Evolutionary conservation across 23 tunicate species (phyloP), one percentile per base, ranked within the genome.

Genomic region (Halocynthia roretzi): DNA sequence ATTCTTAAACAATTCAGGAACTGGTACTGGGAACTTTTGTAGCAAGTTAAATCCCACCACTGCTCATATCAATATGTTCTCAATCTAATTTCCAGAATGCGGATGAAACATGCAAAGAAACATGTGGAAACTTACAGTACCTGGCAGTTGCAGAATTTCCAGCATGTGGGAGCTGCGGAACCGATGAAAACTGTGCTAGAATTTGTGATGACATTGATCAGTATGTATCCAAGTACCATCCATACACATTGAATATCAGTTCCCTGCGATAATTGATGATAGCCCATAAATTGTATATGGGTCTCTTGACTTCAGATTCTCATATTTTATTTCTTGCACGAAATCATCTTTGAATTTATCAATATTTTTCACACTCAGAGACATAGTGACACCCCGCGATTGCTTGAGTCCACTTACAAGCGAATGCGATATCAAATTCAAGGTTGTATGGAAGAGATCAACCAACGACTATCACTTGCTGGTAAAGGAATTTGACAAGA

Each of bases 401-500:
- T 74, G 78, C 63, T 54, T 54, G 78, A 74, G 64, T 14, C 73
- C 71, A 48, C 55, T 68, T 12, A 54, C 71, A 44, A 83, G 78
- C 67, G 71, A 76, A 63, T 83, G 87, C 51, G 55, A 23, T 18
- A 40, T 83, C 14, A 49, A 52, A 9, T 83, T 76, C 52, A 51
- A 76, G 55, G 80, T 88, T 49, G 95, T 88, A 8, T 88, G 95
- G 95, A 51, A 54, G 12, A 72, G 79, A 67, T 18, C 57, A 5
- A 55, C 8, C 10, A 78, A 83, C 55, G 85, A 88, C 40, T 88
- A 73, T 65, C 56, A 67, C 53, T 63, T 88, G 70, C 50, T 88
- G 8, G 80, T 88, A 54, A 88, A 88, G 56, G 76, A 72, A 53
- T 83, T 51, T 77, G 71, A 83, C 69, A 71, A 73, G 51, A 81